Base-by-base conservation (phyloP, 2,113 vertebrate genomes). In the Eulacestoma nigropectus region DNA sequence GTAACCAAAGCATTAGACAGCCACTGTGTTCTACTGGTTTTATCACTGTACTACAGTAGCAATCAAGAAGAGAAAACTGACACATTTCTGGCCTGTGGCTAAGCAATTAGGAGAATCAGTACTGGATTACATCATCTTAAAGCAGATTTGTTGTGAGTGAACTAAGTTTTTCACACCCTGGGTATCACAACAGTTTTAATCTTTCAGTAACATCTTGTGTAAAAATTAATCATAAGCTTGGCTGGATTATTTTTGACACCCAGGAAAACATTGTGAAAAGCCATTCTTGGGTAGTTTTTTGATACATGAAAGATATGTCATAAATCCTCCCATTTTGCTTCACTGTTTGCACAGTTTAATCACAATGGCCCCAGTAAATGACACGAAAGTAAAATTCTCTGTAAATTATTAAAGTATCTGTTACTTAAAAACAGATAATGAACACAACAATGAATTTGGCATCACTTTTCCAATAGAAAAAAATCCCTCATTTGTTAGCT, bases 81-180 rank as follows among this genome's bases (percentile, higher is more conserved):
- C 87, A 84, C 59, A 33, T 96, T 88, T 87, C 91, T 94, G 94
- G 95, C 96, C 96, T 85, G 74, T 97, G 94, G 96, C 78, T 73
- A 93, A 95, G 74, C 83, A 95, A 94, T 96, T 96, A 95, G 84
- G 59, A 94, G 91, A 88, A 95, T 97, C 92, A 59, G 60, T 87
- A 52, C 56, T 89, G 76, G 89, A 96, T 95, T 97, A 90, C 75
- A 89, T 96, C 77, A 92, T 89, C 75, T 95, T 95, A 90, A 96
- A 92, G 79, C 76, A 97, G 92, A 89, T 97, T 95, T 90, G 88
- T 89, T 95, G 84, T 97, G 70, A 97, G 86, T 80, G 86, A 95
- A 78, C 81, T 62, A 44, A 81, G 93, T 97, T 95, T 84, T 96
- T 90, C 85, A 82, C 81, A 86, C 90, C 53, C 82, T 87, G 75